phyloP scores from a whole-genome alignment of 2,113 vertebrate species.

The Nematolebias whitei region DNA sequence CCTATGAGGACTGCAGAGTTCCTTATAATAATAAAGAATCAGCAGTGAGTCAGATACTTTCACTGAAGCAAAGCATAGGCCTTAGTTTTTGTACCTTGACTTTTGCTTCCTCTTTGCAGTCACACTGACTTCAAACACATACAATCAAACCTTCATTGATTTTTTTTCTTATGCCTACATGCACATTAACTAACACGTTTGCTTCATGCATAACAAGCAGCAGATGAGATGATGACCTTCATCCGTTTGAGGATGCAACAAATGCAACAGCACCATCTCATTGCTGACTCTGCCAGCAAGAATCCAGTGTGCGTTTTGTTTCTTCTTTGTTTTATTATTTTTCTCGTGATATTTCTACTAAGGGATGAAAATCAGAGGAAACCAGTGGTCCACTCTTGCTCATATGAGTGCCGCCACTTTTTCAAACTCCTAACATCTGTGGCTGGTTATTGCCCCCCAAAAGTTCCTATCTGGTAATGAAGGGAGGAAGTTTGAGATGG shows the following conservation, averaged over 20 bases:
- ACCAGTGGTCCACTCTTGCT: slow-evolving; percentile 40
- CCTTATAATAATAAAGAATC: slow-evolving; percentile 65
- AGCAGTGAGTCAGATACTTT: slow-evolving; percentile 73
- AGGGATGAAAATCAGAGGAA: slow-evolving; percentile 51
- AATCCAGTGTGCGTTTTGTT: slow-evolving; percentile 69
- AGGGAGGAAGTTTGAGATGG: slow-evolving; percentile 54
- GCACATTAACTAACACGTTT: slow-evolving; percentile 10
- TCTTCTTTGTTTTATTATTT: too few relatives aligned
- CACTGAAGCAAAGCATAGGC: slow-evolving; percentile 35
- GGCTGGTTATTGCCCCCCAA: slow-evolving; percentile 45
- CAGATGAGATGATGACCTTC: slow-evolving; percentile 62
- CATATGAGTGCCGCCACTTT: slow-evolving; percentile 39
- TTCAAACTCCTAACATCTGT: slow-evolving; percentile 63
- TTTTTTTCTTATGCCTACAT: neutral
- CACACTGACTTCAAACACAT: slow-evolving; percentile 8
- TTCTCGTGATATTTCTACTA: slow-evolving; percentile 39
- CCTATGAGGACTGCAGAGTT: slow-evolving; percentile 56
- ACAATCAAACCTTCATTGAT: slow-evolving; percentile 5
- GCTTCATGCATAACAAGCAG: slow-evolving; percentile 43
- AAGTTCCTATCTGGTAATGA: slow-evolving; percentile 55
- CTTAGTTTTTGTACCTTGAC: neutral
- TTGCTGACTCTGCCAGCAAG: slow-evolving; percentile 59
- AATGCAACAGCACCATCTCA: slow-evolving; percentile 47
- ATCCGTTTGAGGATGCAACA: slow-evolving; percentile 39
- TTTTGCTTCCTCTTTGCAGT: neutral